phyloP scores from a whole-genome alignment of 2,113 vertebrate genomes.

The Actinemys pallida region DNA sequence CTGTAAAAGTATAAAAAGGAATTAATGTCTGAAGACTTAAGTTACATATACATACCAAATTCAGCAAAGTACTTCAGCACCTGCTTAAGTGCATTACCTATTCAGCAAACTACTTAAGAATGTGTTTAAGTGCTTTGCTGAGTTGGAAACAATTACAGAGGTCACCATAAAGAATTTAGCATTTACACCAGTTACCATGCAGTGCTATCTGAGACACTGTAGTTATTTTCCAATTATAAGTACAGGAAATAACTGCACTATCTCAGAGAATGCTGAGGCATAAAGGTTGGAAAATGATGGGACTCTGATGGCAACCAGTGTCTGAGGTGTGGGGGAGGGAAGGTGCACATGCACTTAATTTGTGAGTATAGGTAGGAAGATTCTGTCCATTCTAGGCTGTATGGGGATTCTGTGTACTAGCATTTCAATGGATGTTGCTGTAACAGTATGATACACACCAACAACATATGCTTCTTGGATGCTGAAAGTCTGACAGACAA shows the following conservation, averaged over 20 bases:
- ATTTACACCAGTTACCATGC: neutral
- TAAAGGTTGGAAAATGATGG: neutral
- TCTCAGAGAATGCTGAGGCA: neutral
- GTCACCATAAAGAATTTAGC: neutral
- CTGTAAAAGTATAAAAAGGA: neutral
- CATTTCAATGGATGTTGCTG: conserved; percentile 48
- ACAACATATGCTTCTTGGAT: conserved; percentile 58
- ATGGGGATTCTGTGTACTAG: conserved; percentile 69
- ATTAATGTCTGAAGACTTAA: neutral
- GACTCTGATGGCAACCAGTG: neutral
- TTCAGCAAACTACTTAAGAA: neutral
- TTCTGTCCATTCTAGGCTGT: conserved; percentile 71
- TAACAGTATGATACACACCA: conserved; percentile 25
- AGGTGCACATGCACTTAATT: neutral
- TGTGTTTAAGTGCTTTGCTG: neutral
- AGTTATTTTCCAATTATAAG: neutral
- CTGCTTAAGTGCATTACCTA: accelerated
- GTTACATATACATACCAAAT: neutral
- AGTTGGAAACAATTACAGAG: neutral
- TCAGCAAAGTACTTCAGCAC: neutral
- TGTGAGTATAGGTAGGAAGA: conserved; percentile 22
- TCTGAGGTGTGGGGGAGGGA: neutral
- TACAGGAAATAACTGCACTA: neutral
- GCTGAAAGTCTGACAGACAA: conserved; percentile 60
- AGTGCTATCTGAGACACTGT: neutral